Evolutionary conservation across 2,888 invertebrate species (phyloP), one percentile per base, ranked within the genome.

Genomic region (Dolichopus griseipennis): DNA sequence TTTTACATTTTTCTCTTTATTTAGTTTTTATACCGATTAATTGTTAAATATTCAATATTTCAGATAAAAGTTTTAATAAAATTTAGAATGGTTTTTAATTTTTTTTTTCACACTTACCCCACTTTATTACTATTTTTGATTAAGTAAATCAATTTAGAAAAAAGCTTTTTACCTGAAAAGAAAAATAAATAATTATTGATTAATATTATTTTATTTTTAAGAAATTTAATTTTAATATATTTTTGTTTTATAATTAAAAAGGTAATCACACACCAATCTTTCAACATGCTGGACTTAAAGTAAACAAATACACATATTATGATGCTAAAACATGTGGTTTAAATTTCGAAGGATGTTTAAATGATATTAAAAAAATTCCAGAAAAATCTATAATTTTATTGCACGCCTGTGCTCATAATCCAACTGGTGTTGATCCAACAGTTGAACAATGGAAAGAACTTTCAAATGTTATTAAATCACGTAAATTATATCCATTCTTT

Each of bases 401-500:
- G 61, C 98, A 98, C 80, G 97, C 97, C 1, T 98, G 97, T 83
- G 97, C 98, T 9, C 98, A 98, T 83, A 98, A 99, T 84, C 98
- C 98, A 18, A 99, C 98, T 34, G 96, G 96, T 20, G 94, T 96
- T 4, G 96, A 96, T 83, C 95, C 95, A 2, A 88, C 83, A 71
- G 86, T 85, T 8, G 90, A 92, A 68, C 94, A 97, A 78, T 99
- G 98, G 98, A 83, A 87, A 68, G 90, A 95, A 81, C 84, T 98
- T 1, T 94, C 95, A 1, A 79, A 87, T 73, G 82, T 95, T 20
- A 87, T 97, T 70, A 95, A 93, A 80, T 85, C 89, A 71, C 87
- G 84, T 75, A 89, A 94, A 68, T 80, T 97, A 22, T 91, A 91
- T 78, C 93, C 96, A 37, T 98, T 90, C 85, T 95, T 98, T 80